Evolutionary conservation across 1,140 invertebrate species (phyloP).

Genomic region (Zaprionus ghesquierei): DNA sequence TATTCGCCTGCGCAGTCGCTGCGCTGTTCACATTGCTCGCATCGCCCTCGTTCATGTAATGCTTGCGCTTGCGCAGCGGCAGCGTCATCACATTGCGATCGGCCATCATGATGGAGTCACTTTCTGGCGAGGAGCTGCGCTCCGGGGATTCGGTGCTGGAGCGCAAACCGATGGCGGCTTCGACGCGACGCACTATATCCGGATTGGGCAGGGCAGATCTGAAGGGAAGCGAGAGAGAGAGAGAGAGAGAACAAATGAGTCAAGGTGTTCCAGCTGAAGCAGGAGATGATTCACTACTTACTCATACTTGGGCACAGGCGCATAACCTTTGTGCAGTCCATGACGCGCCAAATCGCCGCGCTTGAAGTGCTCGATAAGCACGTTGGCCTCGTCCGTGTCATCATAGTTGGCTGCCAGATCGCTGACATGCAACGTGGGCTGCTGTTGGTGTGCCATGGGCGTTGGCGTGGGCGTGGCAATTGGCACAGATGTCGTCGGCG

Average conservation of each 20-base stretch:
- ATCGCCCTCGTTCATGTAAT: conserved; percentile 89
- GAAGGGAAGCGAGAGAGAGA: conserved; percentile 36
- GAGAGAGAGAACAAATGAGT: conserved; percentile 2
- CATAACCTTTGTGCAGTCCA: conserved; percentile 74
- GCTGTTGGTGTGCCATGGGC: conserved; percentile 12
- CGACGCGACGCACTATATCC: conserved; percentile 88
- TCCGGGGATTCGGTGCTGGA: conserved; percentile 84
- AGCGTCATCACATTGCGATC: conserved; percentile 87
- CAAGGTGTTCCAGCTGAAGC: not conserved
- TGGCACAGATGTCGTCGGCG: not conserved
- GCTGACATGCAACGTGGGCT: conserved; percentile 54
- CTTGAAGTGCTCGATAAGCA: conserved; percentile 78
- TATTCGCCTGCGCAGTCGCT: not conserved
- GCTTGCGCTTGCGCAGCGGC: conserved; percentile 90
- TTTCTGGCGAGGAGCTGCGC: conserved; percentile 85
- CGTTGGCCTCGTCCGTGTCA: conserved; percentile 70
- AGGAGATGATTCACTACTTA: conserved; percentile 42
- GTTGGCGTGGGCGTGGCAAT: conserved; percentile 26
- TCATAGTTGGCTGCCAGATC: conserved; percentile 72
- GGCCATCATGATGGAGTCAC: conserved; percentile 84
- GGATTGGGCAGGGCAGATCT: conserved; percentile 84
- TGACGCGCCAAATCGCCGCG: conserved; percentile 67
- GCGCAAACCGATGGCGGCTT: conserved; percentile 87
- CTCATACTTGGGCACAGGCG: conserved; percentile 77
- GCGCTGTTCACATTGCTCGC: not conserved